Evolutionary conservation across 1,140 invertebrate species (phyloP).

Genomic region (Penaeus chinensis): DNA sequence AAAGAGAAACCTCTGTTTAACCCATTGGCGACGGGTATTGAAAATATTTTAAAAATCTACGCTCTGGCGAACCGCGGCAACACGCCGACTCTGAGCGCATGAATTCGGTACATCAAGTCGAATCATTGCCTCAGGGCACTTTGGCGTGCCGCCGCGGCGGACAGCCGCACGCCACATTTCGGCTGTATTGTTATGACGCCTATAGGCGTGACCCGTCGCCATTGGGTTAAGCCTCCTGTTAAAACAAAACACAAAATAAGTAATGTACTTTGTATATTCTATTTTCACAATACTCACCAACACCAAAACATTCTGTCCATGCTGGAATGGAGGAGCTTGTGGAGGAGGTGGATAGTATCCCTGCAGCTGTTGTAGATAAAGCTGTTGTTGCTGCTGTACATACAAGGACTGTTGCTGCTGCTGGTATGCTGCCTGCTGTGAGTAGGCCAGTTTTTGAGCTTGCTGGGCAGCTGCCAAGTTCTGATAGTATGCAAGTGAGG

Average conservation of each 20-base stretch:
- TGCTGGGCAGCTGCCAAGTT: slow-evolving; percentile 50
- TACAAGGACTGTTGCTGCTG: slow-evolving; percentile 46
- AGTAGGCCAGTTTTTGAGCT: slow-evolving; percentile 50
- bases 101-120: too few species aligned
- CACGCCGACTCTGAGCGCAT: too few species aligned
- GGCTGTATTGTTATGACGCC: too few species aligned
- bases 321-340: slow-evolving; percentile 25
- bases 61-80: too few species aligned
- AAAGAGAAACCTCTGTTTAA: too few species aligned
- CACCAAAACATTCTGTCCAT: slow-evolving; percentile 52
- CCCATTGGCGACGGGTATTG: too few species aligned
- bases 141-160: too few species aligned
- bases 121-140: too few species aligned
- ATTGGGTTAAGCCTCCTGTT: too few species aligned
- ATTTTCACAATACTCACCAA: slow-evolving; percentile 31
- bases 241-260: neutral
- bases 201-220: too few species aligned
- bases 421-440: slow-evolving; percentile 44
- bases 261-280: neutral
- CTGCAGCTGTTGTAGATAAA: slow-evolving; percentile 46
- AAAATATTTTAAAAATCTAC: too few species aligned
- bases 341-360: slow-evolving; percentile 40
- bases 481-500: slow-evolving; percentile 28
- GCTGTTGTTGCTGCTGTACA: slow-evolving; percentile 52
- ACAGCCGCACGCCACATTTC: too few species aligned